Conservation (phyloP, 1,140 invertebrate genomes). For the Hyles euphorbiae region DNA sequence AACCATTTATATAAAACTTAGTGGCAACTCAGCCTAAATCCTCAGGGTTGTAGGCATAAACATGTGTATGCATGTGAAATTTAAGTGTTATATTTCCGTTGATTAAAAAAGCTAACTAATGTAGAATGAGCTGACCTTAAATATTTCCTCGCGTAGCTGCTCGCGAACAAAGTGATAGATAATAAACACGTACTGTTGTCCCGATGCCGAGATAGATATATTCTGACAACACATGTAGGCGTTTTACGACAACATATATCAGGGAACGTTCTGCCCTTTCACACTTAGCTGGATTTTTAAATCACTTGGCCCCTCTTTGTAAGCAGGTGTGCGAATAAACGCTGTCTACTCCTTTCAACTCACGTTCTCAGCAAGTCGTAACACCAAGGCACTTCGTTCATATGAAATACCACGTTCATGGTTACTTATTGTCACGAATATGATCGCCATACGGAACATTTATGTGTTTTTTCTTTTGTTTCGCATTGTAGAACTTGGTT, state of each 20-base stretch:
- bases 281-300: constrained; percentile 21
- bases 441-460: constrained; percentile 35
- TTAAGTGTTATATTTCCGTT: too few species aligned
- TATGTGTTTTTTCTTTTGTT: constrained; percentile 37
- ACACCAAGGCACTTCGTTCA: constrained; percentile 48
- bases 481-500: constrained; percentile 18
- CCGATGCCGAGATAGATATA: too few species aligned
- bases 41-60: too few species aligned
- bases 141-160: too few species aligned
- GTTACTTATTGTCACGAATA: constrained; percentile 54
- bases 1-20: too few species aligned
- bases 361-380: constrained; percentile 50
- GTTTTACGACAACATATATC: background rate
- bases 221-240: background rate
- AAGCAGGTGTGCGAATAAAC: constrained; percentile 61
- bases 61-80: too few species aligned
- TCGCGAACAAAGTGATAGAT: too few species aligned
- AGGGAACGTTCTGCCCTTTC: constrained; percentile 1
- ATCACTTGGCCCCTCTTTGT: constrained; percentile 34
- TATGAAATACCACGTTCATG: constrained; percentile 58
- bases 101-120: too few species aligned
- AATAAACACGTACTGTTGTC: too few species aligned
- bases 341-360: constrained; percentile 44
- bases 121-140: too few species aligned
- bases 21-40: too few species aligned